Evolutionary conservation across 2,797 vertebrate genomes (phyloP), one percentile per base, ranked within the genome.

Genomic region (Onychomys leucogaster): DNA sequence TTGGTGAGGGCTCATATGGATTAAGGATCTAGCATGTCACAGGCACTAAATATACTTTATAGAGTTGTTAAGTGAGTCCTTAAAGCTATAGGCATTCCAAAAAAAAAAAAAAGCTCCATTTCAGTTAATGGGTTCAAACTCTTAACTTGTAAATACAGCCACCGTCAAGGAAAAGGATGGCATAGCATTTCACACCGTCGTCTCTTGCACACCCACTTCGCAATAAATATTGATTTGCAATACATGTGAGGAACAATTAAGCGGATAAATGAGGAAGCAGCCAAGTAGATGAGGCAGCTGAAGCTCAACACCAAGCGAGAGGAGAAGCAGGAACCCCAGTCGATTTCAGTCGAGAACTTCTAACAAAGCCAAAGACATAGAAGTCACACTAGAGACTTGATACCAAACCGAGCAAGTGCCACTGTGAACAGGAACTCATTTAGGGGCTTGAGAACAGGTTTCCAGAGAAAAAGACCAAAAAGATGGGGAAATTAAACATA

Each of bases 121-220:
- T 84, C 69, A 59, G 57, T 67, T 83, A 91, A 95, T 83, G 41
- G 52, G 69, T 95, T 96, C 77, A 77, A 91, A 83, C 37, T 91
- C 16, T 75, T 91, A 90, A 75, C 10, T 52, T 92, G 49, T 57
- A 82, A 75, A 52, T 92, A 69, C 69, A 91, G 37, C 12, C 76
- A 75, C 46, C n/a, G 37, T 94, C 34, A 89, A 83, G 25, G 43
- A 55, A 55, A 90, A 89, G 77, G 29, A 87, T 57, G 63, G 59
- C 10, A 94, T 71, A 8, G 57, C 89, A 67, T 77, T 95, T 65
- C 43, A 55, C 17, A 65, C 49, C 43, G 17, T 41, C n/a, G 94
- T 41, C 69, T 61, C 34, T 25, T 89, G 23, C 27, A 88, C 3
- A 71, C 21, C 37, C 52, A 71, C 23, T 41, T 57, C 6, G 19